Base-by-base conservation (phyloP, 2,113 vertebrate genomes). In the Kryptolebias marmoratus region DNA sequence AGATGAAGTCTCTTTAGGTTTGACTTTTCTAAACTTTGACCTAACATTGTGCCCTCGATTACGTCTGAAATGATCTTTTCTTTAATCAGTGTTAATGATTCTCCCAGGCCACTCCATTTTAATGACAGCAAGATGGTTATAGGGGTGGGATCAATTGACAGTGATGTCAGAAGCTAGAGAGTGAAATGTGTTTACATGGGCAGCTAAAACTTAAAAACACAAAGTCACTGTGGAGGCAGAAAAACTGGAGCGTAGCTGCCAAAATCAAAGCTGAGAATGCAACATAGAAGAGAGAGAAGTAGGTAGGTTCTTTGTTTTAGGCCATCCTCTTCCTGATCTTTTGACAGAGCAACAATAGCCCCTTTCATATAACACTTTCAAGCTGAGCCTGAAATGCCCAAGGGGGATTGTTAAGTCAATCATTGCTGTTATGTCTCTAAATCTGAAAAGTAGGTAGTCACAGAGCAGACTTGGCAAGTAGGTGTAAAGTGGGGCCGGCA, bases 11-110 rank as follows among this genome's bases (percentile, higher is more conserved):
- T 79, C 71, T 49, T 83, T 36, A n/a, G 73, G 32, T 32, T 54
- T 57, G 61, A 72, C 68, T 84, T 59, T 55, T 64, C 52, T 53
- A 12, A 67, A 69, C 69, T 42, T 73, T 28, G 45, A 42, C 52
- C 74, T 18, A 61, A 47, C 66, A 52, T 47, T 22, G 48, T 65
- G 44, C 61, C 78, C 71, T 68, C 64, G 64, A 75, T 73, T 58
- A 64, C 70, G 44, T 64, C 56, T 72, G 30, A 0, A 9, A 80
- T 68, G 71, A 77, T 60, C 81, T 73, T 86, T 90, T 90, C 90
- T 91, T 92, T 85, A 87, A 75, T 82, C 65, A 45, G 75, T 75
- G 83, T 81, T 70, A 74, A 36, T 49, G 71, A 74, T 74, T 72
- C 50, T 57, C 71, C 57, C 74, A 81, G 74, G 47, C 42, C 69